Evolutionary conservation across 2,888 invertebrate species (phyloP), one percentile per base, ranked within the genome.

Genomic region (Diloba caeruleocephala): DNA sequence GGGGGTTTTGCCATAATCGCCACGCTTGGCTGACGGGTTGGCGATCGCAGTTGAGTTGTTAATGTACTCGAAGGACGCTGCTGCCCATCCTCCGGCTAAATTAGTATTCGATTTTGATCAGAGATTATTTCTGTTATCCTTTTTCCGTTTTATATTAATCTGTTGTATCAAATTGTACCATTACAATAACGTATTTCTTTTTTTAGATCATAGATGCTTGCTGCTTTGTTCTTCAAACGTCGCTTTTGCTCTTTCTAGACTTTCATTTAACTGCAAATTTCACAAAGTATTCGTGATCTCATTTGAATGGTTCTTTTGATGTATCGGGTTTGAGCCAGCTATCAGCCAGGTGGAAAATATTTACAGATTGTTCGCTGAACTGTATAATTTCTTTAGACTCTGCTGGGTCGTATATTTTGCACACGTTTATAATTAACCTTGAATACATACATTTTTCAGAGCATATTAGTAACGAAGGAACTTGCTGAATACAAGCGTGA

Each of bases 221-320:
- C n/a, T n/a, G n/a, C 1, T 31, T 36, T 62, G 7, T 51, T 42
- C 13, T 10, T 12, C 12, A n/a, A 25, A 3, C 8, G 14, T n/a
- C 29, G 13, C 9, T 19, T 52, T 52, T 23, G 12, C n/a, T 10
- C 37, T 54, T 33, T 15, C 9, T 19, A 33, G 28, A 37, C 21
- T 42, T 14, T 6, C 15, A 32, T 32, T 5, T 21, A 26, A 26
- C 15, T 13, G 36, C n/a, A 5, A 33, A 15, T 14, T 15, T 43
- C 13, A 1, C 23, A 28, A 45, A 45, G 44, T 26, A 37, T 49
- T 54, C 39, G 68, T 64, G 33, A 58, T 63, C 50, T 63, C 71
- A 68, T n/a, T 68, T 66, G 46, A 70, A 70, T 44, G 59, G 46
- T 65, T 61, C 61, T 74, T 81, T 81, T 84, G 78, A 84, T 76